Base-by-base conservation (phyloP, 30 jellyfish, hydroid and myxozoan species). In the Catostylus mosaicus region DNA sequence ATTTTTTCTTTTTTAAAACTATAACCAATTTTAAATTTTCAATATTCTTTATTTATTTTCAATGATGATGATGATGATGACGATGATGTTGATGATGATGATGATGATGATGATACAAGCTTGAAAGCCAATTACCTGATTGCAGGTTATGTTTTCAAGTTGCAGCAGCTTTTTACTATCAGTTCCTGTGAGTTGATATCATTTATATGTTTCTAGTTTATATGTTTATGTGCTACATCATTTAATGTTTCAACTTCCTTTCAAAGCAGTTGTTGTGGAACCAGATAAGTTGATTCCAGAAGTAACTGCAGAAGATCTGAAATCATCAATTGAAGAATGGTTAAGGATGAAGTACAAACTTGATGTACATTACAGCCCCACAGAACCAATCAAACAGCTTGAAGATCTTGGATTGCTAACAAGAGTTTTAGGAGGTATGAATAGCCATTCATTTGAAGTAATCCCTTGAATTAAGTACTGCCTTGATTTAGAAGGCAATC, bases 341-440 rank as follows among this genome's bases (percentile, higher is more conserved):
- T 31, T 92, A 80, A 73, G 37, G 47, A 61, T 72, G 4, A 56
- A 54, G 38, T 86, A 60, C 46, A 50, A 76, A 40, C 56, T 92
- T 22, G 75, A 80, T 14, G 84, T 92, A 16, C 83, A 79, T 59
- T 92, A 38, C 78, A 86, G 90, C 32, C 70, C 92, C 32, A 35
- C 29, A 24, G 87, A 75, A 34, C 91, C 96, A 31, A 46, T 92
- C 52, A 78, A 82, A 34, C 90, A 92, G 75, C 85, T 92, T 30
- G 95, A 85, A 61, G 86, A 80, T 48, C 79, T 92, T 65, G 96
- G 96, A 30, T 36, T 92, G 84, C 77, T 92, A 29, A 79, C 38
- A 65, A 78, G 78, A 46, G 64, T 30, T 0, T 38, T 43, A 8
- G 26, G n/a, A 62, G 95, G 98, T 92, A 85, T 27, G 81, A 0